phyloP scores from a whole-genome alignment of 2,888 invertebrate genomes.

The Pachliopta kotzebuea region DNA sequence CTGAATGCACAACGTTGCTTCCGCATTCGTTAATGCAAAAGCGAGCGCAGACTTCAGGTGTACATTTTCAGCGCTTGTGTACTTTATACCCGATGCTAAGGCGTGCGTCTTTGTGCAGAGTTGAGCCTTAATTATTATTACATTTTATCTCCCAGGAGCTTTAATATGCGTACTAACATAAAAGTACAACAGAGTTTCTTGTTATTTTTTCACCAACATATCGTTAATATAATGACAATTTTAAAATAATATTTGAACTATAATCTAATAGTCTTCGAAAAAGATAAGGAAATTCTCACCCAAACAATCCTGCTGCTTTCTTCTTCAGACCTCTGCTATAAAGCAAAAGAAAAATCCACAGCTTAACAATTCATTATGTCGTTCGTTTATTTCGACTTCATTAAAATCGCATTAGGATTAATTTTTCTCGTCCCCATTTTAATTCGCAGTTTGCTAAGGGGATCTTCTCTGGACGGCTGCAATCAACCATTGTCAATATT shows the following conservation, averaged over 20 bases:
- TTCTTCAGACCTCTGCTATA: conserved; percentile 47
- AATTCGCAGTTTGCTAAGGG: conserved; percentile 76
- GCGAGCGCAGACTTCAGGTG: conserved; percentile 78
- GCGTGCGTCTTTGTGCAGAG: conserved; percentile 74
- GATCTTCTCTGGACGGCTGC: conserved; percentile 67
- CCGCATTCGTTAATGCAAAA: conserved; percentile 81
- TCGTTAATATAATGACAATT: background rate
- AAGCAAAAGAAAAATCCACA: conserved; percentile 62
- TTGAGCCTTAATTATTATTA: conserved; percentile 73
- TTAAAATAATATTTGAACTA: no score
- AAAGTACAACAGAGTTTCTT: background rate
- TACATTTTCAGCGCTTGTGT: conserved; percentile 78
- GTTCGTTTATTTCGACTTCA: conserved; percentile 78
- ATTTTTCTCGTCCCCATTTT: conserved; percentile 79
- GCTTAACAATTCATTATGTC: conserved; percentile 76
- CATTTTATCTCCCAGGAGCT: conserved; percentile 64
- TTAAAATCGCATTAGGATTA: conserved; percentile 81
- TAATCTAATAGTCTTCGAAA: background rate
- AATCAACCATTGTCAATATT: conserved; percentile 79
- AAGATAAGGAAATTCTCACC: background rate
- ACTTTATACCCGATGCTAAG: conserved; percentile 74
- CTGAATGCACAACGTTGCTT: conserved; percentile 79
- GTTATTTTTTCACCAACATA: background rate
- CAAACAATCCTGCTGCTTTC: conserved; percentile 32
- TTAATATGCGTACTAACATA: conserved; percentile 45